These are phyloP conservation scores for Oreocharis arfaki DNA, from an alignment of 2,113 vertebrate species.

Conservation along the genomic window DNA sequence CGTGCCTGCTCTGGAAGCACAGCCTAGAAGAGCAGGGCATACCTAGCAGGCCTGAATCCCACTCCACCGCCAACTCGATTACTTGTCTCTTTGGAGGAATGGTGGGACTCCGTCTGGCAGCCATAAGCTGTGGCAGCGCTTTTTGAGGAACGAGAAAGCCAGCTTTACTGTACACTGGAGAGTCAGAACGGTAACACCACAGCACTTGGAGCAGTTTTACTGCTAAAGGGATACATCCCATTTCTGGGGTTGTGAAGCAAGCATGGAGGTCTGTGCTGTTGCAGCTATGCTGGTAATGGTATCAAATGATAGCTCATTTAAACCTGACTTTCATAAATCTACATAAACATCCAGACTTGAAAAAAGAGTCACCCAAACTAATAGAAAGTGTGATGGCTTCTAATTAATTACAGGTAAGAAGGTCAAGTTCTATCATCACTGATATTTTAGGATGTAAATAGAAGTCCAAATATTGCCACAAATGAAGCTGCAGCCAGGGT, in stretches of 20 bases:
- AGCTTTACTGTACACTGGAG: neutral
- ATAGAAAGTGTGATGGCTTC: neutral
- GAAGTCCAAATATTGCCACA: neutral
- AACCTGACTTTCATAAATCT: neutral
- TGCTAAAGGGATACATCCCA: neutral
- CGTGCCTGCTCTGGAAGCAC: neutral
- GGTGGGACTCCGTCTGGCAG: fast-evolving
- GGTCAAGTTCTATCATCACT: neutral
- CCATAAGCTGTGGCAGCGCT: neutral
- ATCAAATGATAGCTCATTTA: neutral
- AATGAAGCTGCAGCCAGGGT: neutral
- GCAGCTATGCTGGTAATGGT: neutral
- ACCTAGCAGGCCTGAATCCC: neutral
- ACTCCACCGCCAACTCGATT: neutral
- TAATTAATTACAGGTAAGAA: neutral
- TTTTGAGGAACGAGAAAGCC: neutral
- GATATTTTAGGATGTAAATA: neutral
- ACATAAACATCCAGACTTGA: neutral
- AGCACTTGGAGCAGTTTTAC: neutral
- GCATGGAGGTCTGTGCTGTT: neutral
- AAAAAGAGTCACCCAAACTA: neutral
- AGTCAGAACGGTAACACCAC: neutral
- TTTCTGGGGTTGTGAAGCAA: neutral
- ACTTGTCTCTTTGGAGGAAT: neutral
- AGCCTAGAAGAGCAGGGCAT: neutral